Base-by-base conservation (phyloP, 2,113 vertebrate species). In the Osmerus mordax region DNA sequence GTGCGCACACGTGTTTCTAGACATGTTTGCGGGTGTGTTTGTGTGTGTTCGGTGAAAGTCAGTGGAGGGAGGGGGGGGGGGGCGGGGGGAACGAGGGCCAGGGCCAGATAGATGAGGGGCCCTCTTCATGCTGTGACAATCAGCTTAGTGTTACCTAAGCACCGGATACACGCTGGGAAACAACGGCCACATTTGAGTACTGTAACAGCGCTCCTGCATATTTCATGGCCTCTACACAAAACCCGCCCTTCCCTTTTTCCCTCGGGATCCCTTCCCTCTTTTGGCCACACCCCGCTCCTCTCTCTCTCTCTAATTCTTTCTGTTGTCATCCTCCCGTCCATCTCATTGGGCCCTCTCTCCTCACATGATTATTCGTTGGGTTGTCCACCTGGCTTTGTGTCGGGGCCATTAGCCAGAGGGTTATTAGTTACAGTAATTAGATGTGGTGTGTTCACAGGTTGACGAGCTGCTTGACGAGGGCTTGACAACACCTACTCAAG, bases 61-160 rank as follows among this genome's bases (percentile, higher is more conserved):
- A 18, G 71, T 14, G 13, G 65, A 8, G 64, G 54, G 65, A 69
- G 82, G 62, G 55, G 55, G 25, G 16, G 9, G 21, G 21, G 21
- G 21, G 21, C 21, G 32, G 23, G 12, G n/a, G 41, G n/a, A 72
- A 25, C 14, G 51, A 18, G 25, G 25, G n/a, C n/a, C 15, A 41
- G 62, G 66, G 72, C n/a, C 21, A 2, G 32, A 53, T 58, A 13
- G 29, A 59, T 68, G 36, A 78, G 76, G 76, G 73, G 75, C 65
- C 59, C 72, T 81, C 70, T 86, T 69, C 72, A 28, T 67, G 41
- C 80, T 61, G 58, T 81, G 86, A 86, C 87, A 83, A 84, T 69
- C 78, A 82, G 83, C 85, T 90, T 81, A 88, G 81, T 89, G 88
- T 87, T 86, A 86, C 84, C 87, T 77, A 84, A 89, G 86, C 87